Percentiles rank a stretch among this genome's conserved stretches.
Conservation (phyloP, 2,113 vertebrate genomes). For the Kryptolebias marmoratus region DNA sequence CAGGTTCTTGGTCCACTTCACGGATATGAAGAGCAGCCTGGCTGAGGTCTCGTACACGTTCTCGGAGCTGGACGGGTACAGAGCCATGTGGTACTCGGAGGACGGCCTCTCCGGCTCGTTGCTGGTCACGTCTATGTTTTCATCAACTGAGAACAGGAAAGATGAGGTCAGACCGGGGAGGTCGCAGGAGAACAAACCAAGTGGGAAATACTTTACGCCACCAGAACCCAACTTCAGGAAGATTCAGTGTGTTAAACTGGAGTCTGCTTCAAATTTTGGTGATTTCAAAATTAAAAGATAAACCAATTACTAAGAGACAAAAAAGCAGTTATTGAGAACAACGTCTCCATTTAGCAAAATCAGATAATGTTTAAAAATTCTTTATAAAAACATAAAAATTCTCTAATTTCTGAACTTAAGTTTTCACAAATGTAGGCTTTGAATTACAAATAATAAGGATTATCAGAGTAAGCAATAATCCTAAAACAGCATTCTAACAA, state of each 20-base stretch:
- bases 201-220: not conserved
- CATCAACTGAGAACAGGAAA: slow-evolving; percentile 81
- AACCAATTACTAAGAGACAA: no score
- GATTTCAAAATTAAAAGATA: no score
- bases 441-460: not conserved
- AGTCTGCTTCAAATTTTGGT: no score
- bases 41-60: slow-evolving; percentile 93
- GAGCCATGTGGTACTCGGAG: slow-evolving; percentile 82
- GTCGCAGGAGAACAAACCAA: not conserved
- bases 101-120: slow-evolving; percentile 86
- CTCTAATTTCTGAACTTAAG: no score
- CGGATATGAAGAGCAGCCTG: slow-evolving; percentile 95
- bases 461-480: not conserved
- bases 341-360: no score
- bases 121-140: slow-evolving; percentile 93
- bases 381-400: no score
- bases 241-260: not conserved
- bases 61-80: slow-evolving; percentile 84
- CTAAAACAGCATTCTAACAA: no score
- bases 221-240: not conserved
- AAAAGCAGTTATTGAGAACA: no score
- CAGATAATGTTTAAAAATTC: no score
- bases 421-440: no score
- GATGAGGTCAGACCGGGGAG: not conserved
- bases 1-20: slow-evolving; percentile 98